These are phyloP conservation scores for Bombylius major DNA, from an alignment of 2,888 invertebrate species.

Conservation along the genomic window DNA sequence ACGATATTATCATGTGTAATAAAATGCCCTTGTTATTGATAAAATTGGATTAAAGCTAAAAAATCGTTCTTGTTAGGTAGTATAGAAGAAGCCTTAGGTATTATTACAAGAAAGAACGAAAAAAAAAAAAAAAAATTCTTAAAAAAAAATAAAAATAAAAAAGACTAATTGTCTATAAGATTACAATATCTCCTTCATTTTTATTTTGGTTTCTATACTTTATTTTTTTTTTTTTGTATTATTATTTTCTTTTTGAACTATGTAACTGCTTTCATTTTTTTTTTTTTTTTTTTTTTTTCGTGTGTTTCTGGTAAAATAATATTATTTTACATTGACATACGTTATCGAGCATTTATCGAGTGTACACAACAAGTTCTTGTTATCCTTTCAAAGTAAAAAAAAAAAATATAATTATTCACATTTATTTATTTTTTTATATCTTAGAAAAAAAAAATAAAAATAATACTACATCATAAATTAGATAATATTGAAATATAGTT, in stretches of 20 bases:
- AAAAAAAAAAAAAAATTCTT: too few species aligned
- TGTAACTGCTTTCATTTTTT: not conserved
- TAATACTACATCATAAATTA: too few species aligned
- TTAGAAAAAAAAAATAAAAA: too few species aligned
- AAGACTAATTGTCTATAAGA: too few species aligned
- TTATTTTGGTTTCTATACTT: too few species aligned
- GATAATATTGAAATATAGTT: too few species aligned
- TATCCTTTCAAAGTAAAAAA: too few species aligned
- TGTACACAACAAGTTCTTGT: not conserved
- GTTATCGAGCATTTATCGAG: not conserved
- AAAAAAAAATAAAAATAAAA: too few species aligned
- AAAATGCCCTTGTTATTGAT: conserved; percentile 8
- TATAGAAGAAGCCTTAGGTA: conserved; percentile 12
- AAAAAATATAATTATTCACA: too few species aligned
- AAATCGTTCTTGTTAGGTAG: not conserved
- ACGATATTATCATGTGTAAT: not conserved
- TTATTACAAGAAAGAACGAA: not conserved
- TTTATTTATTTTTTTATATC: too few species aligned
- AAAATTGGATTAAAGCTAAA: conserved; percentile 32
- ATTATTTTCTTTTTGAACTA: not conserved
- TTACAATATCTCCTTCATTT: too few species aligned
- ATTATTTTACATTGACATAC: not conserved
- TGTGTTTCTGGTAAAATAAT: not conserved
- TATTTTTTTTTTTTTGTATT: not conserved
- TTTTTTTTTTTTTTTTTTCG: not conserved